Evolutionary conservation across 92 coral and sea anemone species (phyloP).

Genomic region (Epizoanthus stellaris): DNA sequence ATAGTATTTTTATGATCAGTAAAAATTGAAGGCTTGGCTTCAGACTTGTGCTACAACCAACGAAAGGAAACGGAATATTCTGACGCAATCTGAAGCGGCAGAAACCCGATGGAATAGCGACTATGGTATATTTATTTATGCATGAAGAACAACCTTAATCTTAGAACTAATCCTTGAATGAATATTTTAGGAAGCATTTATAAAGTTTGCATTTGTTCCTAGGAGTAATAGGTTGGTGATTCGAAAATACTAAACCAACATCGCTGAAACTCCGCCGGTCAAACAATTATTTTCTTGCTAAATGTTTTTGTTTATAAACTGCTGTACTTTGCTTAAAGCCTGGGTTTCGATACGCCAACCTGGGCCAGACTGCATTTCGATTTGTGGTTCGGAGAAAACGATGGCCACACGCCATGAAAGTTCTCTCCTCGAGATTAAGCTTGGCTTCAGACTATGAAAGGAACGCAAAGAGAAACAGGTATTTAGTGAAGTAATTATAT

Average conservation of each 20-base stretch:
- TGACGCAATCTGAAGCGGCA: background rate
- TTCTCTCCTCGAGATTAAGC: too few relatives aligned
- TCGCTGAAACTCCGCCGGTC: background rate
- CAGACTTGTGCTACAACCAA: background rate
- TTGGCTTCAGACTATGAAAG: too few relatives aligned
- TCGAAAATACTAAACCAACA: background rate
- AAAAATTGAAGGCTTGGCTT: constrained; percentile 4
- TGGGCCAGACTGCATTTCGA: too few relatives aligned
- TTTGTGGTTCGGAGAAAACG: too few relatives aligned
- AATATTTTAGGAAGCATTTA: background rate
- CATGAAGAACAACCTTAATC: background rate
- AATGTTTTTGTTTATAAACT: background rate
- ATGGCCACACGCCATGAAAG: too few relatives aligned
- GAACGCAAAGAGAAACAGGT: too few relatives aligned
- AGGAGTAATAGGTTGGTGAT: background rate
- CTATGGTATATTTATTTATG: constrained; percentile 13
- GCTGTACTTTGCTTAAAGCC: background rate
- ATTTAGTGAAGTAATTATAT: too few relatives aligned
- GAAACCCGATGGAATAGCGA: background rate
- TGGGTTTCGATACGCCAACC: too few relatives aligned
- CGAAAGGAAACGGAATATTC: background rate
- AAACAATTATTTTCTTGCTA: background rate
- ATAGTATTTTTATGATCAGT: background rate
- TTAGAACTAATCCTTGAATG: background rate
- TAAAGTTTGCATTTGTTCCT: background rate